Evolutionary conservation across 1,140 invertebrate genomes (phyloP), one percentile per base, ranked within the genome.

Genomic region (Pseudoatta argentina): DNA sequence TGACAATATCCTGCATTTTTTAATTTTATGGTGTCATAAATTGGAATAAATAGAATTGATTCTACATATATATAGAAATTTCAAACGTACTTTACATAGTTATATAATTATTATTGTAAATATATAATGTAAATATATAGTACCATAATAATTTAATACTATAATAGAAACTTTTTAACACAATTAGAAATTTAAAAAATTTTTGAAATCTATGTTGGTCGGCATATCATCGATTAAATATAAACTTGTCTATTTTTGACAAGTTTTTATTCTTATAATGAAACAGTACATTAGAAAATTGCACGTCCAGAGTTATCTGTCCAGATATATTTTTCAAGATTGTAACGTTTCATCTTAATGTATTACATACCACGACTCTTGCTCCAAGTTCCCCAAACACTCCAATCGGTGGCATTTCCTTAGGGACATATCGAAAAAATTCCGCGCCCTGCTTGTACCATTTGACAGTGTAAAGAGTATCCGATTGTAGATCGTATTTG

Each of bases 361-460:
- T 61, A 61, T 67, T 92, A 97, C 97, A 97, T 95, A 98, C 97
- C 91, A 97, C 97, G 55, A 98, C 96, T 91, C 96, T 96, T 10
- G 95, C 94, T 64, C 96, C 96, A 18, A 96, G 95, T 3, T 96
- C 94, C 12, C 96, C 96, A 91, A 97, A 97, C 5, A 97, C 96
- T 71, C 96, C 96, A 1, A 96, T 97, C 59, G 96, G 96, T 18
- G 97, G 97, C 88, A 97, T 93, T 90, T 98, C 97, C 90, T 97
- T 97, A 2, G 97, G 97, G 66, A 97, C 96, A 93, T 96, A 98
- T 87, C 97, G 95, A 94, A 97, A 98, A 95, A 98, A 98, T 93
- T 98, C 97, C 64, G 96, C 95, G 24, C 97, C 97, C 92, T 39
- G 34, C 34, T 97, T 97, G 94, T 98, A 98, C 97, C 97, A 98